These are phyloP conservation scores for Microplitis demolitor DNA, from an alignment of 1,140 invertebrate genomes.

Conservation along the genomic window DNA sequence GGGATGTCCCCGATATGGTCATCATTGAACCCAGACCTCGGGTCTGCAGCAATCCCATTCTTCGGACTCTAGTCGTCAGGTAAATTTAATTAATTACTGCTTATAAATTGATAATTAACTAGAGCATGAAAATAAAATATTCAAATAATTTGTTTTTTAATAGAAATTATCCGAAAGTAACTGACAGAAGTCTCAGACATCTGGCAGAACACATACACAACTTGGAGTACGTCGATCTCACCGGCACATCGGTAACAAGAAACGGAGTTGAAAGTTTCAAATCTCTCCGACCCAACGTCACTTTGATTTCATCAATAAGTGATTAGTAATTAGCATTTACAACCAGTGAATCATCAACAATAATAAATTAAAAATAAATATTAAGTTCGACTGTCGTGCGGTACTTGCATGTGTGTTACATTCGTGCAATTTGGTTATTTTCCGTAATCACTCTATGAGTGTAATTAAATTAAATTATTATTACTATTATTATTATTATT, in stretches of 20 bases:
- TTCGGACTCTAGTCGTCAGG: constrained; percentile 54
- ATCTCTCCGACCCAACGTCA: constrained; percentile 58
- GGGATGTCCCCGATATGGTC: constrained; percentile 33
- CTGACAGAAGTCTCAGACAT: constrained; percentile 68
- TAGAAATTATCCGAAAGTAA: constrained; percentile 68
- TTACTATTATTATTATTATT: too few species aligned
- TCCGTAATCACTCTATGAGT: too few species aligned
- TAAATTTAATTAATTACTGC: constrained; percentile 26
- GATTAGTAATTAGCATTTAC: constrained; percentile 28
- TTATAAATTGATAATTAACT: too few species aligned
- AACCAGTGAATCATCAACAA: not conserved
- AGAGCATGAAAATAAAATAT: too few species aligned
- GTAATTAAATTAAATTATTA: too few species aligned
- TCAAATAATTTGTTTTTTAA: constrained; percentile 44
- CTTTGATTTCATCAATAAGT: constrained; percentile 57
- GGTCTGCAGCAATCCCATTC: constrained; percentile 49
- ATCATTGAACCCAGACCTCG: constrained; percentile 41
- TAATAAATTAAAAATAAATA: constrained; percentile 8
- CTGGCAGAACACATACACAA: constrained; percentile 65
- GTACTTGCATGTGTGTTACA: too few species aligned
- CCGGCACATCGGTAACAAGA: constrained; percentile 65
- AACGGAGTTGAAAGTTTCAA: constrained; percentile 65
- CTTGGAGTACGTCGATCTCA: constrained; percentile 67
- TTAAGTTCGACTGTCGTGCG: not conserved
- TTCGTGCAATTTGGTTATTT: too few species aligned